Base-by-base conservation (phyloP, 2,797 vertebrate genomes). In the Pyrocephalus nanus region DNA sequence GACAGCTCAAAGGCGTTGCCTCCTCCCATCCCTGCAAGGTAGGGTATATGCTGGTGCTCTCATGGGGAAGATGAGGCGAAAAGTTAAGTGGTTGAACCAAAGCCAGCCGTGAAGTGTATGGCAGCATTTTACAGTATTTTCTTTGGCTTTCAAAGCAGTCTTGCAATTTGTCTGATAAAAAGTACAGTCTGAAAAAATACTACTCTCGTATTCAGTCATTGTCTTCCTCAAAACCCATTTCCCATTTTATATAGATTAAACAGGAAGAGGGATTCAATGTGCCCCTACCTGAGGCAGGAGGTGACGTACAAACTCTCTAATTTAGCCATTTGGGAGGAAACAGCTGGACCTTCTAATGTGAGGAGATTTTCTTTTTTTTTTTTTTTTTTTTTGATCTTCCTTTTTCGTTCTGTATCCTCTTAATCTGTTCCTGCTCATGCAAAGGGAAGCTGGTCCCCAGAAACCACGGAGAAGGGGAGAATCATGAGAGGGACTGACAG, bases 301-400 rank as follows among this genome's bases (percentile, higher is more conserved):
- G 94, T 97, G 92, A 96, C 93, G 93, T 96, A 90, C 48, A 4
- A 66, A 58, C 81, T 95, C 75, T 92, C 95, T 97, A 57, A 93
- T 96, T 93, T 91, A 93, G 95, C 93, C 94, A 84, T 48, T 83
- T 97, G 73, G 86, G 96, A 97, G 97, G 97, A 98, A 98, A 96
- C 97, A 97, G 97, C 97, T 97, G 97, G 92, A 64, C 76, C 84
- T 92, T 95, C 74, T 90, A 93, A 81, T 70, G 89, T 76, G 67
- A 91, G 51, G 54, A 82, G 74, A 32, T 55, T 82, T 85, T 82
- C 48, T 67, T 60, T 61, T 70, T 90, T 89, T 55, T 82, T 85
- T 82, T 43, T 67, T 60, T 61, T 70, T 90, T 92, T 96, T 94
- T 90, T 84, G 0, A 90, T 93, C 82, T 96, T 95, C 76, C 71